phyloP scores from a whole-genome alignment of 2,797 vertebrate genomes.

The Platyrinchus mystaceus region DNA sequence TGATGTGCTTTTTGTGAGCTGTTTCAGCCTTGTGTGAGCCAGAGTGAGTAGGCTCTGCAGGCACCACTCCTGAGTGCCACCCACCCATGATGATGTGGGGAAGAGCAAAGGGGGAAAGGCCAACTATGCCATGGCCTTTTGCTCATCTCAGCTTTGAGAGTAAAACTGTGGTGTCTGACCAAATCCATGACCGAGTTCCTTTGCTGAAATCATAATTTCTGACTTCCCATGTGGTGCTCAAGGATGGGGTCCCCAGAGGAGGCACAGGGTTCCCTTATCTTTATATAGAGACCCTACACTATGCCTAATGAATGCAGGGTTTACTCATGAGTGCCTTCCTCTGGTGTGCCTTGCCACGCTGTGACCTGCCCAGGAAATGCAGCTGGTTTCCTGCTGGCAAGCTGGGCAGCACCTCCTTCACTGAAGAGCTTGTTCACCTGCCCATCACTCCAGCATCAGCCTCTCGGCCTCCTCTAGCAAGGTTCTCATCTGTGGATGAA shows the following conservation, averaged over 20 bases:
- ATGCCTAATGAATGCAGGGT: neutral
- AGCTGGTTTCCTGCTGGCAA: constrained; percentile 31
- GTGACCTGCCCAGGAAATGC: constrained; percentile 40
- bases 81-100: fast-evolving
- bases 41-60: fast-evolving
- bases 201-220: neutral
- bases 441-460: neutral
- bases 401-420: neutral
- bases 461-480: neutral
- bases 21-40: neutral
- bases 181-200: neutral
- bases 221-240: fast-evolving
- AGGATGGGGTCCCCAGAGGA: neutral
- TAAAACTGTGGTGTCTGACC: neutral
- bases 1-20: neutral
- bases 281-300: fast-evolving
- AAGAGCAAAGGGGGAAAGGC: neutral
- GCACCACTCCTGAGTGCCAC: neutral
- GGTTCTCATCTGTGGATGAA: neutral
- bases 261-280: neutral
- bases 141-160: neutral
- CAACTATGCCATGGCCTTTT: neutral
- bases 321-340: neutral
- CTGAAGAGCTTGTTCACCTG: neutral
- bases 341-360: fast-evolving